Base-by-base conservation (phyloP, 2,113 vertebrate species). In the Cyanoliseus patagonus region DNA sequence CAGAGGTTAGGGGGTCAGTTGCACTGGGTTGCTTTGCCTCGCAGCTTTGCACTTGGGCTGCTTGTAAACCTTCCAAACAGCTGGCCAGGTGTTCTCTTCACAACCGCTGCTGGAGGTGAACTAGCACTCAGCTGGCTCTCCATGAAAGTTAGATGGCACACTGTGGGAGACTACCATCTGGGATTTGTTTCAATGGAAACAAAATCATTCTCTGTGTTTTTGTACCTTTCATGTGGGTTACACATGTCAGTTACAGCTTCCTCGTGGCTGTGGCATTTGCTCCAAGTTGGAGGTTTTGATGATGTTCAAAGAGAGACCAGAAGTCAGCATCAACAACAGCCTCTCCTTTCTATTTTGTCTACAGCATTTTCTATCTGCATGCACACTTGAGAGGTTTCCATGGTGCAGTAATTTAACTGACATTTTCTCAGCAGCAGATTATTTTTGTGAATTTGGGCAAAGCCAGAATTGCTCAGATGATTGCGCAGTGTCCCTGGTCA, bases 41-140 rank as follows among this genome's bases (percentile, higher is more conserved):
- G 3, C 19, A 31, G 17, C 35, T 1, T 23, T 70, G 55, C 44
- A 11, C 18, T 2, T 42, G 42, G 46, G 46, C 49, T 0, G 0
- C 35, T 37, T 42, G 41, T 33, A 92, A 30, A 64, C 22, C 47
- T 87, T 68, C n/a, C 47, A 27, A 84, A 63, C 27, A 72, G 16
- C 70, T 91, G 64, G 47, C 81, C 49, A 69, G 75, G n/a, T 0
- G 0, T 75, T 79, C 47, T 73, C 67, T 79, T 91, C 83, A 30
- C 74, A 49, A 0, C 37, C 31, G 37, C 59, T 73, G 64, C 49
- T 42, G 75, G 78, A 92, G 53, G 44, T 74, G 51, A 74, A 30
- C 75, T 90, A 52, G 82, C 59, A 39, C 30, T 86, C 63, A 18
- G 31, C 63, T 78, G 66, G 37, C n/a, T 78, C 42, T 74, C 51